Evolutionary conservation across 2,113 vertebrate genomes (phyloP).

Genomic region (Neolamprologus cancellatus): DNA sequence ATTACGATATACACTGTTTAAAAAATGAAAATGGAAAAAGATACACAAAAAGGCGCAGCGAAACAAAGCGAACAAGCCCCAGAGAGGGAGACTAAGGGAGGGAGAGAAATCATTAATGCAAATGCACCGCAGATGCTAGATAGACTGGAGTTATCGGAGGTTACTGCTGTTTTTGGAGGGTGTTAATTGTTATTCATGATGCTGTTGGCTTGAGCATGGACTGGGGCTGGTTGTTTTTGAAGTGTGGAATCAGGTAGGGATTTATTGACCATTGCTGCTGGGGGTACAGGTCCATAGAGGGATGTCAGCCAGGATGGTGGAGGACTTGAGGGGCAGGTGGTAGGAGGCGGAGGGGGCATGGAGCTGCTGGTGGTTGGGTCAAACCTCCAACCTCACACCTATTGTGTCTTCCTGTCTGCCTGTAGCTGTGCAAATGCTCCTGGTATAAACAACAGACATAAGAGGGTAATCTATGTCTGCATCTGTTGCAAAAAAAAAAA

Average conservation of each 20-base stretch:
- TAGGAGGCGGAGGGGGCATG: background rate
- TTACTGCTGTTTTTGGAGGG: conserved; percentile 46
- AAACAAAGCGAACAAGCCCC: background rate
- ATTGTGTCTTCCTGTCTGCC: background rate
- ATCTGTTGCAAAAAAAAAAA: background rate
- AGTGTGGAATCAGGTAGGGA: conserved; percentile 42
- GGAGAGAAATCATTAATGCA: conserved; percentile 64
- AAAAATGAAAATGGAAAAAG: background rate
- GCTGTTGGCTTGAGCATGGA: conserved; percentile 17
- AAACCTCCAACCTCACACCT: conserved; percentile 21
- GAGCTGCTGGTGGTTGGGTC: background rate
- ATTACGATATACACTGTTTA: background rate
- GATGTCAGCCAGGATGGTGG: conserved; percentile 8
- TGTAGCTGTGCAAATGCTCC: conserved; percentile 1
- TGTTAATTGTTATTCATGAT: conserved; percentile 66
- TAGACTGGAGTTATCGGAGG: conserved; percentile 43
- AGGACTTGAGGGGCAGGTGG: background rate
- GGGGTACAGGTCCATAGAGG: conserved; percentile 32
- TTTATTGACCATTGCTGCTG: conserved; percentile 52
- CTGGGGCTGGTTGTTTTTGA: conserved; percentile 37
- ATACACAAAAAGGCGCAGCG: background rate
- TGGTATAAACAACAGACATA: background rate
- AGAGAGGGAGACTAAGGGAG: conserved; percentile 7
- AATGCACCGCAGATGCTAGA: conserved; percentile 37
- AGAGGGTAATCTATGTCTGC: background rate